phyloP scores from a whole-genome alignment of 2,113 vertebrate species.

The Plecturocebus donacophilus region DNA sequence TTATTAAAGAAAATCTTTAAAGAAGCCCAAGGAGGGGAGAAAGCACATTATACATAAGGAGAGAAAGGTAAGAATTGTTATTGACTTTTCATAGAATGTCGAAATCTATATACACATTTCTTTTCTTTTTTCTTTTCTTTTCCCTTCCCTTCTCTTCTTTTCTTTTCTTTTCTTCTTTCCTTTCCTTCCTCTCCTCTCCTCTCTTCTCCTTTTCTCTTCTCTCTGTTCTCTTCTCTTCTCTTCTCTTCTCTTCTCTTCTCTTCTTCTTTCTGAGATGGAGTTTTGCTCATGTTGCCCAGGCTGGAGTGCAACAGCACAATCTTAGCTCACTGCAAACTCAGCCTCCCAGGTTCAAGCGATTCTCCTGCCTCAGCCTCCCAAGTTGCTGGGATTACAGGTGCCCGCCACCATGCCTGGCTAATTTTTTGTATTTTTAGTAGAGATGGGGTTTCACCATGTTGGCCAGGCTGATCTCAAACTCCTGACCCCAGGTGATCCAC shows the following conservation, averaged over 20 bases:
- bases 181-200: accelerated
- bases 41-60: neutral
- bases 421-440: neutral
- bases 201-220: accelerated
- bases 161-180: too few relatives aligned
- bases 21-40: neutral
- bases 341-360: neutral
- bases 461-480: neutral
- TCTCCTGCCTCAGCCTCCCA: neutral
- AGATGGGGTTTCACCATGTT: neutral
- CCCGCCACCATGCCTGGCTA: neutral
- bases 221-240: too few relatives aligned
- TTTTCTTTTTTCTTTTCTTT: too few relatives aligned
- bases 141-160: too few relatives aligned
- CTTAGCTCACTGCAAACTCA: neutral
- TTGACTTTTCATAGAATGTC: neutral
- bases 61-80: neutral
- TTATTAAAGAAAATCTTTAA: neutral
- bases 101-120: too few relatives aligned
- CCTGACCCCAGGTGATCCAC: neutral
- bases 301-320: neutral
- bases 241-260: too few relatives aligned
- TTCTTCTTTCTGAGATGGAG: neutral
- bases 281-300: neutral
- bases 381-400: neutral